Conservation (phyloP, 2,113 vertebrate species). For the Aptenodytes patagonicus region DNA sequence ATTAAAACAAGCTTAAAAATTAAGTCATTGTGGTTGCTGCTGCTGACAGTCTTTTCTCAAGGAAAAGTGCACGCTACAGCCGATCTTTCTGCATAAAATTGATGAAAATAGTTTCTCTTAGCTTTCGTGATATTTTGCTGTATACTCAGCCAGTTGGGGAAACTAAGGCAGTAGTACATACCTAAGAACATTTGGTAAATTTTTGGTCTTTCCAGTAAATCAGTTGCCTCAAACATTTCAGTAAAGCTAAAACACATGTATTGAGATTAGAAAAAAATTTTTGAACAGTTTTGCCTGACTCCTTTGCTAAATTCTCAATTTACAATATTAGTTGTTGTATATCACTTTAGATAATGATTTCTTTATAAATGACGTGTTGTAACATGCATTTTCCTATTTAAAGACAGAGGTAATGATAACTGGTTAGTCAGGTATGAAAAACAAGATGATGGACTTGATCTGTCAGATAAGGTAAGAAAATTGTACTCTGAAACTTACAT, state of each 20-base stretch:
- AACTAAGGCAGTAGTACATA: not conserved
- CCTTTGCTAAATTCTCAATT: not conserved
- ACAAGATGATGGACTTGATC: slow-evolving; percentile 66
- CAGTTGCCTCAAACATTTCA: not conserved
- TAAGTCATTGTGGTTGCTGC: not conserved
- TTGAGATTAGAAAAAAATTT: not conserved
- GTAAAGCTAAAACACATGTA: not conserved
- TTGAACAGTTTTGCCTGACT: not conserved
- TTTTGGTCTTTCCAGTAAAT: not conserved
- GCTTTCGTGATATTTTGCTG: not conserved
- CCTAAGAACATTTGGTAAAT: not conserved
- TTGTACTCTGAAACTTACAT: not conserved
- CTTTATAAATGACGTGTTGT: not conserved
- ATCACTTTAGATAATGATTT: not conserved
- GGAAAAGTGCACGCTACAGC: not conserved
- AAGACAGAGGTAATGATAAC: slow-evolving; percentile 97
- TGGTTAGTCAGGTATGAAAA: slow-evolving; percentile 95
- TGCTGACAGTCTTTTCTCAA: not conserved
- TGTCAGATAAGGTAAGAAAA: slow-evolving; percentile 77
- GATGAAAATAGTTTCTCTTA: not conserved
- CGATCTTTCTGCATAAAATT: not conserved
- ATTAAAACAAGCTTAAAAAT: not conserved
- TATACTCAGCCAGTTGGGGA: not conserved
- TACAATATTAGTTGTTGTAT: not conserved
- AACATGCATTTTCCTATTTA: slow-evolving; percentile 37